Conservation (phyloP, 2,888 invertebrate genomes). For the Cerceris ruficornis region DNA sequence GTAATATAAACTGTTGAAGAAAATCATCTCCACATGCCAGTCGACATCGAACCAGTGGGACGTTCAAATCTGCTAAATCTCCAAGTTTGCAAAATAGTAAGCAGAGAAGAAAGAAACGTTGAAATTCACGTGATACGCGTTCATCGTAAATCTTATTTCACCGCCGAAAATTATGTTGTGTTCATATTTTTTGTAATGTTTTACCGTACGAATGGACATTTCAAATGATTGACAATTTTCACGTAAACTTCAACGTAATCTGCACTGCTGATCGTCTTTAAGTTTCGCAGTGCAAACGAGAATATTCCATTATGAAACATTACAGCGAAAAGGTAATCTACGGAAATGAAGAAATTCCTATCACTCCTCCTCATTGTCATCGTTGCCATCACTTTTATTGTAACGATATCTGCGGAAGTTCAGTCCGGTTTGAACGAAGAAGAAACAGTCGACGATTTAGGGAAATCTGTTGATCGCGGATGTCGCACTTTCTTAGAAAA, state of each 20-base stretch:
- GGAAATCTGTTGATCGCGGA: background rate
- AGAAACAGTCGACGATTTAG: background rate
- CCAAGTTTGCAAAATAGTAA: background rate
- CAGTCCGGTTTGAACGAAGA: background rate
- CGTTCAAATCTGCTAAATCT: background rate
- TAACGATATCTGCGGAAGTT: background rate
- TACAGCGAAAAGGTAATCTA: background rate
- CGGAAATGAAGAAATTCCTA: slow-evolving; percentile 4
- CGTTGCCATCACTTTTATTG: background rate
- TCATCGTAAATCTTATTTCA: too few relatives aligned
- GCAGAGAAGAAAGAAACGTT: background rate
- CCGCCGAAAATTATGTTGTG: too few relatives aligned
- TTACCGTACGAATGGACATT: too few relatives aligned
- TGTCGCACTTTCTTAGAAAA: slow-evolving; percentile 1
- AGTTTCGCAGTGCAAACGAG: background rate
- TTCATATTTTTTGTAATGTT: too few relatives aligned
- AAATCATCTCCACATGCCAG: slow-evolving; percentile 6
- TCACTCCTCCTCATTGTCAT: background rate
- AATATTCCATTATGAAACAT: background rate
- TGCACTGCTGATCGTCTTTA: background rate
- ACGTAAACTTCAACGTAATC: too few relatives aligned
- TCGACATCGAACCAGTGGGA: background rate
- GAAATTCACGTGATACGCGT: background rate
- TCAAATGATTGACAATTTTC: too few relatives aligned
- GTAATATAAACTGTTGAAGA: slow-evolving; percentile 18